phyloP scores from a whole-genome alignment of 1,140 invertebrate genomes.

The Himalopsyche phryganea region DNA sequence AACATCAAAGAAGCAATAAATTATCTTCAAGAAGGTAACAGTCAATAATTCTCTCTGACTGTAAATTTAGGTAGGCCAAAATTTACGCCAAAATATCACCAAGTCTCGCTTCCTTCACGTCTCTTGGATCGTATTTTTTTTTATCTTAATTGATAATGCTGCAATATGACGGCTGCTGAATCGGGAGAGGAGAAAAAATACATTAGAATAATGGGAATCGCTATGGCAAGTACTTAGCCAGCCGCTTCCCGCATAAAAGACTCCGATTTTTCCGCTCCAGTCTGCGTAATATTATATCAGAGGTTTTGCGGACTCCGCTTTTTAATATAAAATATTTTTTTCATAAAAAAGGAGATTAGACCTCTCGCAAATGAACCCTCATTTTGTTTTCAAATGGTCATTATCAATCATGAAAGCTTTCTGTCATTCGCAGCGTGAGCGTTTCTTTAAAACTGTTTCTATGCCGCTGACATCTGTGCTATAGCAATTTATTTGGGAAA shows the following conservation, averaged over 20 bases:
- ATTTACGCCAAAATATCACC: not conserved
- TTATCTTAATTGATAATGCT: constrained; percentile 22
- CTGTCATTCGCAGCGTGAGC: constrained; percentile 33
- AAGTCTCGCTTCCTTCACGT: not conserved
- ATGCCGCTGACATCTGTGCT: constrained; percentile 25
- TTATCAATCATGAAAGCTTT: constrained; percentile 34
- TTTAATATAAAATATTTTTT: constrained; percentile 30
- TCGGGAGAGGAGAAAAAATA: constrained; percentile 4
- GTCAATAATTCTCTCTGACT: not conserved
- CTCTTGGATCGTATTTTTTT: not conserved
- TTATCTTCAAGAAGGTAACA: not conserved
- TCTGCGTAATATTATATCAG: constrained; percentile 28
- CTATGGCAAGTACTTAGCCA: not conserved
- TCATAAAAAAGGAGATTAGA: constrained; percentile 29
- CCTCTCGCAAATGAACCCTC: constrained; percentile 33
- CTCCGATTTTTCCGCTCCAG: not conserved
- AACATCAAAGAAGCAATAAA: no score
- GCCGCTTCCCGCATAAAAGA: constrained; percentile 7
- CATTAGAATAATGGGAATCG: constrained; percentile 29
- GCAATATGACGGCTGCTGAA: constrained; percentile 19
- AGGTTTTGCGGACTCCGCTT: constrained; percentile 9
- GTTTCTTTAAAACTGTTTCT: constrained; percentile 30
- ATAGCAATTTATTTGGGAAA: not conserved
- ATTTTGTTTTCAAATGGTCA: constrained; percentile 34
- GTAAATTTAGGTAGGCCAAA: not conserved